Conservation (phyloP, 2,888 invertebrate species). For the Steinernema scapterisci region DNA sequence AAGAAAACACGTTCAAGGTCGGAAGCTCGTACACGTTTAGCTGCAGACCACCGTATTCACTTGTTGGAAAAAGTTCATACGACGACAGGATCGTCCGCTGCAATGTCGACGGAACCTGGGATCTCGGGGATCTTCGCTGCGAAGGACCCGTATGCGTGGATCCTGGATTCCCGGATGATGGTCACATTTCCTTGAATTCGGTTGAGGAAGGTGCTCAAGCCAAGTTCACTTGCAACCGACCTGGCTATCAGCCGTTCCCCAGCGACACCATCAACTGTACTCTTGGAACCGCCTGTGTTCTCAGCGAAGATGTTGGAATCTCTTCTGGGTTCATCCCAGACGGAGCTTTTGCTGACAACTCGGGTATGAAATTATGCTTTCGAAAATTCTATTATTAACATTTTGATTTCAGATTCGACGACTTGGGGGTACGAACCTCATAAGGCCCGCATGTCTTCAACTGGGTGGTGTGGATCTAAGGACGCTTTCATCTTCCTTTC, state of each 20-base stretch:
- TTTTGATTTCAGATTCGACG: constrained; percentile 76
- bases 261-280: constrained; percentile 57
- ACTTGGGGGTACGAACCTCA: constrained; percentile 73
- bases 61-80: constrained; percentile 87
- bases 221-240: constrained; percentile 84
- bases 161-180: constrained; percentile 90
- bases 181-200: constrained; percentile 79
- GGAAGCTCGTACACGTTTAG: constrained; percentile 94
- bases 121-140: constrained; percentile 91
- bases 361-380: constrained; percentile 33
- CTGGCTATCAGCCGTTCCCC: constrained; percentile 73
- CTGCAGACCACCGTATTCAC: constrained; percentile 86
- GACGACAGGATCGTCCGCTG: constrained; percentile 89
- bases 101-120: constrained; percentile 91
- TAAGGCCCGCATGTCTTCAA: constrained; percentile 63
- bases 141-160: constrained; percentile 96
- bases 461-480: constrained; percentile 75
- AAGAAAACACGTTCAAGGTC: constrained; percentile 74
- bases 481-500: constrained; percentile 94
- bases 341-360: constrained; percentile 76
- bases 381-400: not conserved
- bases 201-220: constrained; percentile 82
- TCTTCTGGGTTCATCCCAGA: constrained; percentile 90
- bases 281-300: constrained; percentile 86
- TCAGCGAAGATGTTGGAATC: constrained; percentile 86